Base-by-base conservation (phyloP, 2,113 vertebrate genomes). In the Plestiodon gilberti region DNA sequence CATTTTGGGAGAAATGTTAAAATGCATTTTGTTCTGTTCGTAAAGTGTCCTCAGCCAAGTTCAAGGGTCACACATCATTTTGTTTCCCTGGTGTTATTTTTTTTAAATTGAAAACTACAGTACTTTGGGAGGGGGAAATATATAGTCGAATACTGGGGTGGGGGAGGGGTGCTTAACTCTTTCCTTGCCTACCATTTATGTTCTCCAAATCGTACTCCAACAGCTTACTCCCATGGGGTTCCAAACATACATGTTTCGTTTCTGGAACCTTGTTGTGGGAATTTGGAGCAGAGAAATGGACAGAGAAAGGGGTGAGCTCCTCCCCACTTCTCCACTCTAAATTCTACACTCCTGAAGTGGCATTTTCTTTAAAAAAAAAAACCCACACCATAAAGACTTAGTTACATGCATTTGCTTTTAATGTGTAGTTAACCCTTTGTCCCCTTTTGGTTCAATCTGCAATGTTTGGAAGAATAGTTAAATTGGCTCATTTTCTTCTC, bases 401-500 rank as follows among this genome's bases (percentile, higher is more conserved):
- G 13, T 73, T 73, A 62, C 55, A 48, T n/a, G 15, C 59, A 79
- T 86, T 86, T 86, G 35, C 57, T 43, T 30, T 2, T 71, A 71
- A 48, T 43, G 28, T 71, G 35, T 48, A 76, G 59, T 84, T 55
- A 84, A 84, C 82, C 40, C 55, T 88, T 61, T 35, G 78, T 61
- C 52, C n/a, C 65, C 73, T 43, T 91, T 33, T 89, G 77, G 8
- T 61, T 87, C 65, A 52, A 74, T 57, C 69, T 77, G 38, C 30
- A 57, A 28, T 23, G 38, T 82, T 92, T 75, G 40, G 82, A 84
- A 88, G 43, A 59, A 78, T 61, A 28, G 86, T 87, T 79, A 75
- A 80, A 83, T 84, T 87, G 40, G 77, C 33, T 23, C 23, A 38
- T 83, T 92, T 89, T 86, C 43, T 90, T 90, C 33, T 88, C 59